Percentiles rank a stretch among this genome's conserved stretches.
Conservation (phyloP, 2,888 invertebrate species). For the Molorchus minor region DNA sequence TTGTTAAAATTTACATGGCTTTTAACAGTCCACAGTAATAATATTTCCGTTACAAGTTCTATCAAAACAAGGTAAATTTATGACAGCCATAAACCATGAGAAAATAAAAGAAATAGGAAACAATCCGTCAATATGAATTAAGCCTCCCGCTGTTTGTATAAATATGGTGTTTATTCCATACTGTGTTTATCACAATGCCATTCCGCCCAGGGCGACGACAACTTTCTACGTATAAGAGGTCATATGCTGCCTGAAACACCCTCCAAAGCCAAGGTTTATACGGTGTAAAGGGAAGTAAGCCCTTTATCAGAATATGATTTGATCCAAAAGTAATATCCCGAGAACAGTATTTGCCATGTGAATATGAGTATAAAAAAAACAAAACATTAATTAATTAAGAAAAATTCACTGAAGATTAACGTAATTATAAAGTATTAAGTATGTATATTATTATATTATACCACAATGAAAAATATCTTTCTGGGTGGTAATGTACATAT, state of each 20-base stretch:
- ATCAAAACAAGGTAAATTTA: slow-evolving; percentile 3
- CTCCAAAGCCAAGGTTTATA: neutral
- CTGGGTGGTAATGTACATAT: too few species aligned
- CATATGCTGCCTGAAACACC: slow-evolving; percentile 5
- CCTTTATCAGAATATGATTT: too few species aligned
- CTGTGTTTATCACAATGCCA: slow-evolving; percentile 14
- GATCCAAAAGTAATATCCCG: too few species aligned
- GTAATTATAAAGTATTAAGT: too few species aligned
- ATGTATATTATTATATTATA: too few species aligned
- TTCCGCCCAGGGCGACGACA: slow-evolving; percentile 11
- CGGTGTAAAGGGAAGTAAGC: slow-evolving; percentile 5
- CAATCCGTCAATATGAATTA: slow-evolving; percentile 12
- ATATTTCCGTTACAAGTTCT: neutral
- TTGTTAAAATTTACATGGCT: too few species aligned
- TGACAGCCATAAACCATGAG: slow-evolving; percentile 11
- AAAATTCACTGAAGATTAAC: too few species aligned
- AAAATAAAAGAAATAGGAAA: slow-evolving; percentile 17
- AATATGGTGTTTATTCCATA: slow-evolving; percentile 17
- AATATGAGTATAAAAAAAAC: too few species aligned
- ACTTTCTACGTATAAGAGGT: slow-evolving; percentile 2
- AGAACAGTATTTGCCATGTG: too few species aligned
- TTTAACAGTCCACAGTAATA: neutral
- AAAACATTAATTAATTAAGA: slow-evolving; percentile 14
- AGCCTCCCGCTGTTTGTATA: slow-evolving; percentile 14
- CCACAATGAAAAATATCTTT: too few species aligned